Conservation (phyloP, 2,888 invertebrate species). For the Peribatodes rhomboidaria region DNA sequence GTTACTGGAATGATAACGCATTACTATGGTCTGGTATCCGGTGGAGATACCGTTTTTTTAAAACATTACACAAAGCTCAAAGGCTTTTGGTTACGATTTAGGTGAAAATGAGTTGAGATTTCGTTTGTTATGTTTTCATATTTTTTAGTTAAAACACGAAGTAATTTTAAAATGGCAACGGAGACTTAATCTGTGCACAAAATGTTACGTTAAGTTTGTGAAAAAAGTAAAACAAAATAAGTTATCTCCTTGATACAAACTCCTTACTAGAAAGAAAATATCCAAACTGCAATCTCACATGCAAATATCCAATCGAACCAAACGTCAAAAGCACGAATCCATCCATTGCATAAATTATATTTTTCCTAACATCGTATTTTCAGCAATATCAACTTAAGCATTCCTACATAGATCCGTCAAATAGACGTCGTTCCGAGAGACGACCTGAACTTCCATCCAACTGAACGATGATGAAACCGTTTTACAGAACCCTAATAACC, state of each 20-base stretch:
- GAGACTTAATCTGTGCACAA: no score
- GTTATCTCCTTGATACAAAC: no score
- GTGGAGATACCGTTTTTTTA: not conserved
- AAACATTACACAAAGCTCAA: conserved; percentile 1
- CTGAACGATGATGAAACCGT: conserved; percentile 32
- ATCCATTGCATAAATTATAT: no score
- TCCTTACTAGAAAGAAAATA: no score
- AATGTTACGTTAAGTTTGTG: no score
- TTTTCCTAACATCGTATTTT: no score
- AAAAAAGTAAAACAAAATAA: no score
- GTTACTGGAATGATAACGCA: conserved; percentile 20
- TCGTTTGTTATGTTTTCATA: not conserved
- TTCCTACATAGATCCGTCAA: conserved; percentile 21
- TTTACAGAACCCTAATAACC: conserved; percentile 49
- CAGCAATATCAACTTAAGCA: not conserved
- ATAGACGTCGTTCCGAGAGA: conserved; percentile 18
- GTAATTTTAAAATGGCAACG: no score
- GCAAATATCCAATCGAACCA: no score
- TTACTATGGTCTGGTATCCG: conserved; percentile 14
- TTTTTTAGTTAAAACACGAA: no score
- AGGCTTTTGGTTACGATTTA: not conserved
- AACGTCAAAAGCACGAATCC: no score
- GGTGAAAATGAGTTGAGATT: not conserved
- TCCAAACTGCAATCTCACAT: no score
- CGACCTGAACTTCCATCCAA: conserved; percentile 26